Evolutionary conservation across 2,888 invertebrate genomes (phyloP).

Genomic region (Rhorus exstirpatorius): DNA sequence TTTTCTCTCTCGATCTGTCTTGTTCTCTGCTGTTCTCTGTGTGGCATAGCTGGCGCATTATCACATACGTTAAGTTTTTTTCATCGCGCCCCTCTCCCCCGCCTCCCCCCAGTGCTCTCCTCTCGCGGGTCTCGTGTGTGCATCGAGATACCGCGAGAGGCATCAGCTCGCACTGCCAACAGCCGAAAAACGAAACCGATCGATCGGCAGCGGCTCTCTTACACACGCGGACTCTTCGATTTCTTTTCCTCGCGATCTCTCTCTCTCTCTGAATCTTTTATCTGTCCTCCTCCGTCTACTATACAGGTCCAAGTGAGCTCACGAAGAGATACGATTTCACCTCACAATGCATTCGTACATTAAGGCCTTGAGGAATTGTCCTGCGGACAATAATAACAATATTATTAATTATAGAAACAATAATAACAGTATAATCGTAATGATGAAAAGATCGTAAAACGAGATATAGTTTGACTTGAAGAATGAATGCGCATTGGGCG

Average conservation of each 20-base stretch:
- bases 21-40: slow-evolving; percentile 66
- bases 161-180: slow-evolving; percentile 29
- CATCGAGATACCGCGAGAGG: slow-evolving; percentile 72
- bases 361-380: background rate
- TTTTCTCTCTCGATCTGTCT: too few relatives aligned
- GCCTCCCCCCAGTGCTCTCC: slow-evolving; percentile 1
- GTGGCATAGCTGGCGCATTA: slow-evolving; percentile 77
- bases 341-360: background rate
- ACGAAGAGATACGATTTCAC: background rate
- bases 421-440: background rate
- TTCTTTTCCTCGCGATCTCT: slow-evolving; percentile 56
- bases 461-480: background rate
- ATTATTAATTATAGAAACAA: background rate
- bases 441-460: background rate
- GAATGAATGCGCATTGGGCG: background rate
- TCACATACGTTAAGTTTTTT: slow-evolving; percentile 80
- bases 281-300: slow-evolving; percentile 13
- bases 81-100: slow-evolving; percentile 67
- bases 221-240: slow-evolving; percentile 45
- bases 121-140: slow-evolving; percentile 64
- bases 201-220: slow-evolving; percentile 58
- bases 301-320: background rate
- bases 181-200: slow-evolving; percentile 67
- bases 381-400: background rate
- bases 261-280: slow-evolving; percentile 38